phyloP scores from a whole-genome alignment of 2,888 invertebrate species.

The Parnassius mnemosyne region DNA sequence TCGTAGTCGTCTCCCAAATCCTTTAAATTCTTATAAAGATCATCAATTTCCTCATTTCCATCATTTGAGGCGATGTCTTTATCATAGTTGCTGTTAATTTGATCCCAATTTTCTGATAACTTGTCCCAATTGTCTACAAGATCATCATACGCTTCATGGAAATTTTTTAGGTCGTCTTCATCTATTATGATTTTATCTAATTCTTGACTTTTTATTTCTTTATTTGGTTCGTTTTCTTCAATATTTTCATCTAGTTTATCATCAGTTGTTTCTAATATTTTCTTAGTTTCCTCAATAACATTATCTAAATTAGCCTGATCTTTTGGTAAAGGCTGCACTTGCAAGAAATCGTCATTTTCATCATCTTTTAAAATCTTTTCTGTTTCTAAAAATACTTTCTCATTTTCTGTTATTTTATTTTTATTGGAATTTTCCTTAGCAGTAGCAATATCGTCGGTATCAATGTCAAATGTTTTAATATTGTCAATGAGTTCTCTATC shows the following conservation, averaged over 20 bases:
- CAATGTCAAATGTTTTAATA: constrained; percentile 10
- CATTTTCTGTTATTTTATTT: not conserved
- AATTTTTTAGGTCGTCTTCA: constrained; percentile 17
- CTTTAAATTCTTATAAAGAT: constrained; percentile 23
- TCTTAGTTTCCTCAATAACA: constrained; percentile 39
- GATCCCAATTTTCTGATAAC: constrained; percentile 49
- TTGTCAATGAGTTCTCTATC: not conserved
- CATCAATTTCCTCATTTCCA: constrained; percentile 25
- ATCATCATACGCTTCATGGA: constrained; percentile 41
- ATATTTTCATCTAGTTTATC: constrained; percentile 23
- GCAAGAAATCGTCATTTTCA: constrained; percentile 21
- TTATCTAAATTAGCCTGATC: constrained; percentile 30
- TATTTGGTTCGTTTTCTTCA: constrained; percentile 7
- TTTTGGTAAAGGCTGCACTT: constrained; percentile 20
- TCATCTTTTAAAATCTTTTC: constrained; percentile 27
- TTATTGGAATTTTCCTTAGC: not conserved
- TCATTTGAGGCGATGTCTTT: constrained; percentile 25
- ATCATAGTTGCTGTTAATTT: constrained; percentile 37
- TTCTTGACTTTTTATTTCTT: constrained; percentile 14
- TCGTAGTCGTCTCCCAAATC: constrained; percentile 30
- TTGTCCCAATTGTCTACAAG: constrained; percentile 53
- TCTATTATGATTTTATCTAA: constrained; percentile 5
- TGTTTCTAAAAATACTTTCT: constrained; percentile 26
- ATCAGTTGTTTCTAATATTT: constrained; percentile 34
- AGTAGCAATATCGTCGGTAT: constrained; percentile 17